Evolutionary conservation across 2,113 vertebrate genomes (phyloP), one percentile per base, ranked within the genome.

Genomic region (Apteryx owenii): DNA sequence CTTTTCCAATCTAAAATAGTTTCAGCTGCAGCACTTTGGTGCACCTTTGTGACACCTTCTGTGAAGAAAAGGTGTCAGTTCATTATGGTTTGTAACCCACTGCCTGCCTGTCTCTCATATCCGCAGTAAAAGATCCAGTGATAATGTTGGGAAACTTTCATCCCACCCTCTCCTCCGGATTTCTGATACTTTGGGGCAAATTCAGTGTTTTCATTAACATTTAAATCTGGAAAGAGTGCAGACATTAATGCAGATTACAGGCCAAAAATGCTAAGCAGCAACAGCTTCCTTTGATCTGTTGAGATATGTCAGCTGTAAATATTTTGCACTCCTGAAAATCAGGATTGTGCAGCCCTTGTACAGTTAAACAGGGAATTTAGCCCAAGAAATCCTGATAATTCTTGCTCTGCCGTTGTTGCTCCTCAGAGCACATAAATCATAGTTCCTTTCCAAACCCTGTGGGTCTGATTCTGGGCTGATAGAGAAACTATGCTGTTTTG

Each of bases 191-290:
- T 91, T 93, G 95, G 93, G 91, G 94, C 68, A 93, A 94, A 93
- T 85, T 85, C 91, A 78, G 68, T 72, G 58, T 93, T 96, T 95
- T 90, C 96, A 95, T 97, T 96, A 94, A 88, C 95, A 95, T 96
- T 96, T 93, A 90, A 96, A 90, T 80, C 93, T 96, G 95, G 68
- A 90, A 94, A 89, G 71, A 96, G 81, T 85, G 89, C 68, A 93
- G 88, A 14, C 88, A 73, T 89, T 90, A 90, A 93, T 93, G 94
- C 89, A 94, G 88, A 90, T 96, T 85, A 91, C 85, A 95, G 93
- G 88, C 85, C 91, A 91, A 93, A 93, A 96, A 94, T 85, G 81
- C 85, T 83, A 89, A 96, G 85, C 85, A 89, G 81, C 38, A 94
- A 80, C 95, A 96, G 79, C 90, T 85, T 61, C 89, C 95, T 96